A percentile compares a stretch with the other conserved stretches of the same genome.
These are phyloP conservation scores for Bembecia ichneumoniformis DNA, from an alignment of 2,888 invertebrate genomes.

Conservation along the genomic window DNA sequence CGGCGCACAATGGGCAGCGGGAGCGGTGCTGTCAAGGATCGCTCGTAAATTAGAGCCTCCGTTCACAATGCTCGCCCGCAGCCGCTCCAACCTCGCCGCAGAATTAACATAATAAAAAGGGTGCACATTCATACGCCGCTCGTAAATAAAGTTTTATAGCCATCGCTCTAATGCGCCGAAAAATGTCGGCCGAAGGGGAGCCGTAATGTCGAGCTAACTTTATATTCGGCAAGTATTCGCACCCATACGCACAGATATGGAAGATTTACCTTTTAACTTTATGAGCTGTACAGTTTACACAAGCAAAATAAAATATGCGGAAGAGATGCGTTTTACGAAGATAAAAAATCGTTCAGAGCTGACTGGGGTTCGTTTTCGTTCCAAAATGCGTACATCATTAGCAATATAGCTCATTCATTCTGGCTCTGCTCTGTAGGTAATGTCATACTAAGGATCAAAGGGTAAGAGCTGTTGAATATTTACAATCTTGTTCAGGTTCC, in stretches of 20 bases:
- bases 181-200: conserved; percentile 40
- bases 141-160: conserved; percentile 66
- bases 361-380: too few species aligned
- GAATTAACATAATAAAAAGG: conserved; percentile 68
- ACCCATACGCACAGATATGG: neutral
- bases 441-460: too few species aligned
- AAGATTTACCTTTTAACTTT: neutral
- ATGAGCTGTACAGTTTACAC: neutral
- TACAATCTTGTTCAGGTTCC: too few species aligned
- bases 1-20: conserved; percentile 1
- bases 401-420: too few species aligned
- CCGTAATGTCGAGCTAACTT: conserved; percentile 3
- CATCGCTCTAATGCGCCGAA: conserved; percentile 59
- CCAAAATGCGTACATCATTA: too few species aligned
- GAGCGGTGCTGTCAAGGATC: conserved; percentile 13
- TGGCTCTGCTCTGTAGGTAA: too few species aligned
- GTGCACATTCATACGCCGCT: conserved; percentile 49
- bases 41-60: conserved; percentile 48
- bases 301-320: neutral
- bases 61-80: conserved; percentile 27
- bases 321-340: neutral
- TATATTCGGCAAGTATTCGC: conserved; percentile 1
- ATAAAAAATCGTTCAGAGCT: too few species aligned
- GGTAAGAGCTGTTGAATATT: too few species aligned
- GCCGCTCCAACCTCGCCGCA: conserved; percentile 21